A percentile compares a stretch with the other conserved stretches of the same genome.
Conservation (phyloP, 2,888 invertebrate genomes). For the Platycheirus rosarum region DNA sequence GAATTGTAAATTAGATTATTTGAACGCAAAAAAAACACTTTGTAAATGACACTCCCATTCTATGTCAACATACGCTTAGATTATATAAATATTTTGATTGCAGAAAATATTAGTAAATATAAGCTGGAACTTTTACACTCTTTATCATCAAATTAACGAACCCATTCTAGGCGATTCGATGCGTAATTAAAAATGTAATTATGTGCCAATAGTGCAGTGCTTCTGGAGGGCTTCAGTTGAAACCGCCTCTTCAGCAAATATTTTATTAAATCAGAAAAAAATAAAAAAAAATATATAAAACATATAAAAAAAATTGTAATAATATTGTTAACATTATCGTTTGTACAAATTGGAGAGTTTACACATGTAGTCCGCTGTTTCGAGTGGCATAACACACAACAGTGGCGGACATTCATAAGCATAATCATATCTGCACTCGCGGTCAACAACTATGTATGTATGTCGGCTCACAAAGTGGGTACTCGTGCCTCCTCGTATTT, state of each 20-base stretch:
- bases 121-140: background rate
- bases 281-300: conserved; percentile 9
- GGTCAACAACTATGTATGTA: too few relatives aligned
- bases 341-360: conserved; percentile 51
- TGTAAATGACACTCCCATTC: background rate
- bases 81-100: background rate
- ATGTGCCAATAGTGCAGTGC: conserved; percentile 14
- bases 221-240: conserved; percentile 1
- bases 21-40: background rate
- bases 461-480: conserved; percentile 9
- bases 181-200: conserved; percentile 23
- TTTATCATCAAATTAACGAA: conserved; percentile 3
- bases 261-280: conserved; percentile 18
- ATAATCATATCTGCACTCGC: conserved; percentile 9
- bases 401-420: conserved; percentile 25
- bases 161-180: background rate
- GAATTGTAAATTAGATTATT: background rate
- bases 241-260: conserved; percentile 29
- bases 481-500: conserved; percentile 9
- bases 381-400: conserved; percentile 45
- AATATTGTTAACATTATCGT: conserved; percentile 60
- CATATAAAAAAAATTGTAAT: conserved; percentile 32
- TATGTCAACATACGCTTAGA: background rate
- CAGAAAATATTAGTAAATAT: background rate
- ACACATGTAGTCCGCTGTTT: conserved; percentile 62